phyloP scores from a whole-genome alignment of 2,113 vertebrate species.

The Lycaon pictus region DNA sequence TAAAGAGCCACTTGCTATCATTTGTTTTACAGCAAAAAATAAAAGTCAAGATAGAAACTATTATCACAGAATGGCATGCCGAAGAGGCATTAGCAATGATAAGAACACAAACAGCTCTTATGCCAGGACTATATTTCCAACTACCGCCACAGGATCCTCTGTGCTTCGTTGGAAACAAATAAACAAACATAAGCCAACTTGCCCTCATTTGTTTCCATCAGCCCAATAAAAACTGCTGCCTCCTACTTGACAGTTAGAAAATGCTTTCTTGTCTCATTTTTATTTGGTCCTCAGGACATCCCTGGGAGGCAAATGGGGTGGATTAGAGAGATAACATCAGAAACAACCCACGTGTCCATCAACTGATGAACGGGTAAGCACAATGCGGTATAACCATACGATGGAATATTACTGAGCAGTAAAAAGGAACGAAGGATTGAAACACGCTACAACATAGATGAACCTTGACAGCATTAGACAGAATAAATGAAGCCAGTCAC shows the following conservation, averaged over 20 bases:
- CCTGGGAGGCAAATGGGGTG: not conserved
- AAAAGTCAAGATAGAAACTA: conserved; percentile 85
- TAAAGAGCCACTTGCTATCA: conserved; percentile 87
- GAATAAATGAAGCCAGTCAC: not conserved
- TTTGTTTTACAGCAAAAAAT: conserved; percentile 87
- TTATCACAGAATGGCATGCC: conserved; percentile 73
- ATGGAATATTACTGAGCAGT: not conserved
- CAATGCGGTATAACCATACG: not conserved
- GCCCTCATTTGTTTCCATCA: conserved; percentile 22
- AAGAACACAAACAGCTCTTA: conserved; percentile 76
- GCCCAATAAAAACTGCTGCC: not conserved
- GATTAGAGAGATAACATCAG: not conserved
- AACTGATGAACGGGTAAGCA: not conserved
- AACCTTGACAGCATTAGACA: not conserved
- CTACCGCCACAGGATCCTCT: conserved; percentile 48
- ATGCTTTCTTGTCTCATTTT: not conserved
- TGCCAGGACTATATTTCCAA: conserved; percentile 66
- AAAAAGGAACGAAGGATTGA: not conserved
- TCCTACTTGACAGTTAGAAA: not conserved
- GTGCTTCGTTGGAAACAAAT: conserved; percentile 69
- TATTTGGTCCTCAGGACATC: not conserved
- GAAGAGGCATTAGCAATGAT: conserved; percentile 75
- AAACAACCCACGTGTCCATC: not conserved
- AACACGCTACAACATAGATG: not conserved
- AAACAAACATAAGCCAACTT: conserved; percentile 43